A percentile compares a stretch with the other conserved stretches of the same genome.
These are phyloP conservation scores for Nemopilema nomurai DNA, from an alignment of 30 jellyfish, hydroid and myxozoan species.

Conservation along the genomic window DNA sequence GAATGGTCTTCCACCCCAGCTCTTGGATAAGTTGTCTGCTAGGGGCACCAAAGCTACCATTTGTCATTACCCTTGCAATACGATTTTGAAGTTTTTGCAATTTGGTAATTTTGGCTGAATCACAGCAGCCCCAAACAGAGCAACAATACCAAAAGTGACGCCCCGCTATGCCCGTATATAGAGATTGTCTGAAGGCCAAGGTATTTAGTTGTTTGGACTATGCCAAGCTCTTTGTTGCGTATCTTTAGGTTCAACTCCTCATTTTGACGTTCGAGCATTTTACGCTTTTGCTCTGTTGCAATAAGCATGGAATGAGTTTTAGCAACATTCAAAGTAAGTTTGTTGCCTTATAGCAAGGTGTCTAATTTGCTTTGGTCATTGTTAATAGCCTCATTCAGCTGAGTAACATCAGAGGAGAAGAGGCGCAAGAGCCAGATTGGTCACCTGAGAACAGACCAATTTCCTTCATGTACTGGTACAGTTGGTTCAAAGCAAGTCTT, in stretches of 20 bases:
- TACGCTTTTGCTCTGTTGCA: conserved; percentile 3
- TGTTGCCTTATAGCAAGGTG: conserved; percentile 29
- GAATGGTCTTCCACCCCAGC: too few relatives aligned
- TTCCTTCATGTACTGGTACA: conserved; percentile 29
- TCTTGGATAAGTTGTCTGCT: too few relatives aligned
- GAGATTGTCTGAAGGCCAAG: conserved; percentile 3
- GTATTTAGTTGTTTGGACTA: not conserved
- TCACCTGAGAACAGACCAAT: not conserved
- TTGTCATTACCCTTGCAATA: too few relatives aligned
- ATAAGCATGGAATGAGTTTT: conserved; percentile 24
- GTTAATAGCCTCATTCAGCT: conserved; percentile 30
- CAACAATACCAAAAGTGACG: conserved; percentile 19
- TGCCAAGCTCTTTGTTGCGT: conserved; percentile 4
- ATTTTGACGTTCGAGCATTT: not conserved
- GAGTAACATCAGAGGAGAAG: conserved; percentile 8
- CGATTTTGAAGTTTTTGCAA: too few relatives aligned
- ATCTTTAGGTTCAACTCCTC: conserved; percentile 4
- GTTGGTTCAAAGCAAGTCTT: conserved; percentile 20
- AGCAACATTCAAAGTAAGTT: conserved; percentile 11
- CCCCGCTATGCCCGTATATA: conserved; percentile 7
- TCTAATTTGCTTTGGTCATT: not conserved
- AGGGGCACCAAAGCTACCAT: too few relatives aligned
- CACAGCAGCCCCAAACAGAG: conserved; percentile 46
- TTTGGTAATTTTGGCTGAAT: conserved; percentile 1
- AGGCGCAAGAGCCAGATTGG: conserved; percentile 34